Base-by-base conservation (phyloP, 2,888 invertebrate species). In the Mongoloraphidia duomilia region DNA sequence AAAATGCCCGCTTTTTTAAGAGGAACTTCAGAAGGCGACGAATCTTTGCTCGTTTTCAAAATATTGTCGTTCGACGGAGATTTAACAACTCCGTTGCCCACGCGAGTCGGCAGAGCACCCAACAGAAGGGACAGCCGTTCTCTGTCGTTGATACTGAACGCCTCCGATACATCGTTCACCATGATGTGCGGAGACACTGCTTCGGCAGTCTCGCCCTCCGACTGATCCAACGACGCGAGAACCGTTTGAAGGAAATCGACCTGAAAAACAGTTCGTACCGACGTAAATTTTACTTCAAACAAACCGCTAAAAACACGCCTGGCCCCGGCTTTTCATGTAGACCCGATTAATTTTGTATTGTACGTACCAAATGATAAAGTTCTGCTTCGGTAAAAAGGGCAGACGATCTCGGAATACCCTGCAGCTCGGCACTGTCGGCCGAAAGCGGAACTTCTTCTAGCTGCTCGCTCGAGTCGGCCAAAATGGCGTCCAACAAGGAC, bases 401-500 rank as follows among this genome's bases (percentile, higher is more conserved):
- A 45, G 82, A 77, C 9, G 78, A 74, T 49, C 84, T 71, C 34
- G 74, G 70, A 45, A 83, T 69, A 46, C 77, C 79, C 53, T 76
- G 73, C 50, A 78, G 59, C 50, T 74, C 72, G 44, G 61, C 64
- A 46, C 63, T 64, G 47, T 68, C 65, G 17, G 68, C 68, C 9
- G 70, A 61, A 8, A 69, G 67, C 10, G 74, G 73, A 49, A 72
- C 71, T 39, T 70, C 70, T 26, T 65, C 66, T 49, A 54, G 53
- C 26, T 57, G 48, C 42, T 56, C 43, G 52, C 65, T 64, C 34
- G 67, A 66, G 2, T 61, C 59, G 26, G 65, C 65, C 41, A 82
- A 63, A 60, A 90, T 76, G 33, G 76, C 69, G 61, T 90, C 90
- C 56, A 93, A 71, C 47, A 92, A 75, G 50, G 84, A 79, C 53